Evolutionary conservation across 1,140 invertebrate genomes (phyloP).

Genomic region (Leptoteleia sp.): DNA sequence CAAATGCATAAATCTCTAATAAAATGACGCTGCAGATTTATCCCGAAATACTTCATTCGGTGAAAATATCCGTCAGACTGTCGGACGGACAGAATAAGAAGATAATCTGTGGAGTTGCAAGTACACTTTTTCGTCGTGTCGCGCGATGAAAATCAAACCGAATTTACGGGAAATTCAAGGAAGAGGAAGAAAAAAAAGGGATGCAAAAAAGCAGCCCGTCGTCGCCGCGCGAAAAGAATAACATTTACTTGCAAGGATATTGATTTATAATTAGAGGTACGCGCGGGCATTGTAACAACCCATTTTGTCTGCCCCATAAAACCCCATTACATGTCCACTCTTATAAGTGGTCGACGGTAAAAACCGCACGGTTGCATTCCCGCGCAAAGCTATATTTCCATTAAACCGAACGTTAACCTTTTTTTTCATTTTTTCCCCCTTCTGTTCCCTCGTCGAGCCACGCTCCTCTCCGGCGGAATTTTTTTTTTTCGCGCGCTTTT

Average conservation of each 20-base stretch:
- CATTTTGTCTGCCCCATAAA: constrained; percentile 39
- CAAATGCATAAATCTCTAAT: constrained; percentile 2
- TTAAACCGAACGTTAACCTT: constrained; percentile 28
- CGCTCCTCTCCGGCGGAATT: background rate
- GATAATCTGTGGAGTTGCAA: constrained; percentile 15
- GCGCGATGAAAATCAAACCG: background rate
- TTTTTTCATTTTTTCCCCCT: too few relatives aligned
- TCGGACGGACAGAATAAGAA: constrained; percentile 3
- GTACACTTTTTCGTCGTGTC: constrained; percentile 13
- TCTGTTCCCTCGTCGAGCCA: background rate
- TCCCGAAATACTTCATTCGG: background rate
- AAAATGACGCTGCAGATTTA: constrained; percentile 6
- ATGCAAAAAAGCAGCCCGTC: constrained; percentile 14
- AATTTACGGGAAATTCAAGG: constrained; percentile 9
- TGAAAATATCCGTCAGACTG: background rate
- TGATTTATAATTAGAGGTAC: constrained; percentile 54
- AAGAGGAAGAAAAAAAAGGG: too few relatives aligned
- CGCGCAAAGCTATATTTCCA: constrained; percentile 37
- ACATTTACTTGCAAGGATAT: constrained; percentile 49
- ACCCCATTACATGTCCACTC: constrained; percentile 42
- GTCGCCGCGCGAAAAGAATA: constrained; percentile 22
- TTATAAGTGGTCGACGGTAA: constrained; percentile 46
- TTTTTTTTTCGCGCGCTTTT: background rate
- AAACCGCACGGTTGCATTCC: constrained; percentile 17
- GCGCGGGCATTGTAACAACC: constrained; percentile 18